Percentiles rank a stretch among this genome's conserved stretches.
Conservation (phyloP, 2,113 vertebrate genomes). For the Zosterops pallidus region DNA sequence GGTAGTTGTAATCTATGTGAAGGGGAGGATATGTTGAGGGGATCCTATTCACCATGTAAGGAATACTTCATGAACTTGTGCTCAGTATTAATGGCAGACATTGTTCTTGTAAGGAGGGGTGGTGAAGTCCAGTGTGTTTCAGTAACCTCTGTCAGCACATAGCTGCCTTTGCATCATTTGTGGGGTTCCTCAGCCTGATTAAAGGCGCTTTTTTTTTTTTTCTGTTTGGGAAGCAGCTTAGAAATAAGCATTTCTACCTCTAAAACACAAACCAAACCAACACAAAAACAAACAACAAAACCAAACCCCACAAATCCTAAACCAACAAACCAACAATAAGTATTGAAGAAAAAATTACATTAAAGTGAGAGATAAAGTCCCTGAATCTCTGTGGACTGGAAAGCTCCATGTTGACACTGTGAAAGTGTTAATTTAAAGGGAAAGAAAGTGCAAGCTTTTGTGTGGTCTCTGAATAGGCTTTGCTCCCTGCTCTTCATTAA, state of each 20-base stretch:
- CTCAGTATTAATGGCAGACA: neutral
- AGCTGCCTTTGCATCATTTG: neutral
- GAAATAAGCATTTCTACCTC: neutral
- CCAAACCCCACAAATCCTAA: neutral
- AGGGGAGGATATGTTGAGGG: neutral
- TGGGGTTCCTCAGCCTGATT: neutral
- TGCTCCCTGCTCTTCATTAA: neutral
- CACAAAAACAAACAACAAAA: neutral
- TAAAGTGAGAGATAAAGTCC: neutral
- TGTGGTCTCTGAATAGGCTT: neutral
- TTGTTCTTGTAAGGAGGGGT: neutral
- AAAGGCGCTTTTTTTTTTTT: neutral
- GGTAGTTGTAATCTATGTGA: neutral
- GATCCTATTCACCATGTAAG: neutral
- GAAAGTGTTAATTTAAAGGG: neutral
- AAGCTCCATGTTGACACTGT: neutral
- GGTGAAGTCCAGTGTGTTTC: neutral
- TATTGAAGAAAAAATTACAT: neutral
- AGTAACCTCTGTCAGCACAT: neutral
- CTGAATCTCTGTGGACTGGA: accelerated
- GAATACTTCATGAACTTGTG: neutral
- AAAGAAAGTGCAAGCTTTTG: neutral
- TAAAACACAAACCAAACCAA: neutral
- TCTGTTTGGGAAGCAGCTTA: neutral
- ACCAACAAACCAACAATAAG: neutral